Evolutionary conservation across 2,797 vertebrate genomes (phyloP).

Genomic region (Ciconia nigra): DNA sequence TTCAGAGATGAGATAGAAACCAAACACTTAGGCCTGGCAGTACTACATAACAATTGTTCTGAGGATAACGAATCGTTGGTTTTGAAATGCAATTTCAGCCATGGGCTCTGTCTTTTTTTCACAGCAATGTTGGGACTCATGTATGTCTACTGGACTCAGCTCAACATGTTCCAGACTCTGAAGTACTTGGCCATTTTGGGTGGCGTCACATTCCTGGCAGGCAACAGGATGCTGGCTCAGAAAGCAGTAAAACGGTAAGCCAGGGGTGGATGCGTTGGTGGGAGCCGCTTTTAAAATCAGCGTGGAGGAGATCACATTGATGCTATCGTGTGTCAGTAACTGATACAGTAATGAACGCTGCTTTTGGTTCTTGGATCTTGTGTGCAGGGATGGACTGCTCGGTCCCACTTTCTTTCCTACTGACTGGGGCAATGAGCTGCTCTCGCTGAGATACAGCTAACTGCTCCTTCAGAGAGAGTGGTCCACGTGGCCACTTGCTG

Average conservation of each 20-base stretch:
- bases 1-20: not conserved
- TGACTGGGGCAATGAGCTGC: not conserved
- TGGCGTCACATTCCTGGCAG: conserved; percentile 93
- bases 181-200: conserved; percentile 96
- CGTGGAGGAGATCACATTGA: not conserved
- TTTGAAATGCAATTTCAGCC: not conserved
- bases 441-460: not conserved
- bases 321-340: not conserved
- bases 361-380: not conserved
- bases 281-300: not conserved
- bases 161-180: conserved; percentile 99
- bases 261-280: not conserved
- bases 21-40: not conserved
- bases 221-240: conserved; percentile 98
- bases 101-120: not conserved
- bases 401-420: not conserved
- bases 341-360: not conserved
- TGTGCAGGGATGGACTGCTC: not conserved
- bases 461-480: not conserved
- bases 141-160: conserved; percentile 98
- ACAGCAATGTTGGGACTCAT: conserved; percentile 94
- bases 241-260: conserved; percentile 95
- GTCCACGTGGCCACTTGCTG: not conserved
- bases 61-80: not conserved
- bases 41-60: not conserved